Evolutionary conservation across 2,888 invertebrate genomes (phyloP), one percentile per base, ranked within the genome.

Genomic region (Trisateles emortualis): DNA sequence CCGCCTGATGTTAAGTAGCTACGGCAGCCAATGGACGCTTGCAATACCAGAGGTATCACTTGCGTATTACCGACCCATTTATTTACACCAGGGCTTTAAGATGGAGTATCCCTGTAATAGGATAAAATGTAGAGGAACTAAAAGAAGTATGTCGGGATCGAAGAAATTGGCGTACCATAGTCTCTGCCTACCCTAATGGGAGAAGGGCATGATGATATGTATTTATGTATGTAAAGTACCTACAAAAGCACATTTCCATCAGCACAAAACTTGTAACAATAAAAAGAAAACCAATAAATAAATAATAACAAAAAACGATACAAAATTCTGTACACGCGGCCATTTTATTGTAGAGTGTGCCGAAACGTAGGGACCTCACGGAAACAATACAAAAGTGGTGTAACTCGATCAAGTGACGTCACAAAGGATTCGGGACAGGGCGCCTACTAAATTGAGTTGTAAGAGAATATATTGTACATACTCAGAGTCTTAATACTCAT

Each of bases 391-490:
- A 60, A 44, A 50, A 52, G 42, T 52, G 59, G 38, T 41, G 54
- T 63, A 70, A 72, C 64, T 72, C 60, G 57, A 74, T 74, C 65
- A 61, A 69, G 57, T 59, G 56, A 48, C 51, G 57, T 57, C 58
- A 64, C 70, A 54, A 53, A 68, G 69, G 60, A 62, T 44, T 24
- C 39, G 30, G n/a, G n/a, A 46, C 41, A 30, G 33, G 48, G 36
- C 49, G 52, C 29, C 32, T 62, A 52, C 45, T 48, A 63, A 75
- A 78, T 75, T 74, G 74, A 62, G 54, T 63, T 63, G 65, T 62
- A 65, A 68, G 49, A 60, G 59, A 64, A 67, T 19, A 19, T 19
- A 68, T 29, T 39, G 39, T 32, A n/a, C 17, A 22, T 5, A 22
- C 22, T 3, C 5, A 22, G 5, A 5, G 22, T 5, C 22, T 5